These are phyloP conservation scores for Oncorhynchus masou DNA, from an alignment of 2,113 vertebrate species.

Conservation along the genomic window DNA sequence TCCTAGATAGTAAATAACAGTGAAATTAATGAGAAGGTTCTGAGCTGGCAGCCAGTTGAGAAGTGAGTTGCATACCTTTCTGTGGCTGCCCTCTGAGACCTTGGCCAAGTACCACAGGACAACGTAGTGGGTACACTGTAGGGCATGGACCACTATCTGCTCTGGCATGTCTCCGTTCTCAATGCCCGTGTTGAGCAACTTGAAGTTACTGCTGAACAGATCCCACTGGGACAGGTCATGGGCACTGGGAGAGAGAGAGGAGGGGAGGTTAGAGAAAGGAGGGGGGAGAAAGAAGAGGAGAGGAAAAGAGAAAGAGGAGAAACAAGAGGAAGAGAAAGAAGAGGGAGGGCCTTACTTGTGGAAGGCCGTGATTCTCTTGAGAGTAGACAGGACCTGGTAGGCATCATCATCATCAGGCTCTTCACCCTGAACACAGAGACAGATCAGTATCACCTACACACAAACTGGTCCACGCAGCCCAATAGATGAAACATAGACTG, in stretches of 20 bases:
- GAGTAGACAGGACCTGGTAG: constrained; percentile 94
- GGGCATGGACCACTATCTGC: constrained; percentile 97
- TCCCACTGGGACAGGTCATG: constrained; percentile 98
- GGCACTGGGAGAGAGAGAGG: constrained; percentile 72
- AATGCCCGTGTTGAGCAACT: constrained; percentile 94
- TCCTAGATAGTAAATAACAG: too few relatives aligned
- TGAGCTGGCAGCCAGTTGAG: not conserved
- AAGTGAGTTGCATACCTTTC: constrained; percentile 78
- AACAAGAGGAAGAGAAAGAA: too few relatives aligned
- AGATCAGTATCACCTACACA: not conserved
- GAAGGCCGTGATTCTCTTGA: constrained; percentile 98
- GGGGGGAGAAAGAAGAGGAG: too few relatives aligned
- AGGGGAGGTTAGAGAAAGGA: too few relatives aligned
- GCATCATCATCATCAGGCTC: constrained; percentile 97
- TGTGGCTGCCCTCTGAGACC: constrained; percentile 89
- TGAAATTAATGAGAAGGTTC: too few relatives aligned
- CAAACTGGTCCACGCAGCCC: too few relatives aligned
- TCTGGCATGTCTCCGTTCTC: constrained; percentile 99
- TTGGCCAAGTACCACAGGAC: constrained; percentile 98
- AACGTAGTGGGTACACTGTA: constrained; percentile 98
- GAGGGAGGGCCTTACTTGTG: constrained; percentile 81
- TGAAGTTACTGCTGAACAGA: constrained; percentile 97
- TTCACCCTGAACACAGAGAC: constrained; percentile 79
- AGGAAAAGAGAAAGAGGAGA: not conserved
- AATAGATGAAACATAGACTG: too few relatives aligned